These are phyloP conservation scores for Antedon mediterranea DNA, from an alignment of 53 echinoderm and acorn worm species.

Conservation along the genomic window DNA sequence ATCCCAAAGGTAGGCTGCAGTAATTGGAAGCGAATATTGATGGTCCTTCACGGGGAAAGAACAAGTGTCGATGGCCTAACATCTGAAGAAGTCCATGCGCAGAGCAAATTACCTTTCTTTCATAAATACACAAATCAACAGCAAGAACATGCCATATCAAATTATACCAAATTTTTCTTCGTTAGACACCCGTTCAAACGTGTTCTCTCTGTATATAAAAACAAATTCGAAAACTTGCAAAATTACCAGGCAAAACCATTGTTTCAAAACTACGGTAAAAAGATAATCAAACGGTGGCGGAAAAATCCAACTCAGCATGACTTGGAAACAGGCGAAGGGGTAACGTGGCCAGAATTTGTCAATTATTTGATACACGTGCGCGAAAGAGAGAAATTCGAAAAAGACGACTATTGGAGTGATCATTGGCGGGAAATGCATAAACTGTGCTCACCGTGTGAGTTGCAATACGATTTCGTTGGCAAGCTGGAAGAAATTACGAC, in stretches of 20 bases:
- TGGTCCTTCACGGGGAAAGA: conserved; percentile 55
- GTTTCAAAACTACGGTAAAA: conserved; percentile 51
- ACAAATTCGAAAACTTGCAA: conserved; percentile 35
- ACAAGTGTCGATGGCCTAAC: conserved; percentile 38
- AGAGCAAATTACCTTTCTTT: conserved; percentile 29
- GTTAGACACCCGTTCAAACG: conserved; percentile 50
- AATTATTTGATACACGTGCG: conserved; percentile 43
- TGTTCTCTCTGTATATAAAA: conserved; percentile 40
- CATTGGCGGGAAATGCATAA: conserved; percentile 54
- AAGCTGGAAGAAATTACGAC: conserved; percentile 24
- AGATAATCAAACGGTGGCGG: conserved; percentile 39
- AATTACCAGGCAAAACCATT: conserved; percentile 32
- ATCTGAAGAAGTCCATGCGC: conserved; percentile 43
- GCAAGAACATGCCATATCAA: conserved; percentile 22
- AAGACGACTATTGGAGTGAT: conserved; percentile 31
- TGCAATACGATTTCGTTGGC: conserved; percentile 42
- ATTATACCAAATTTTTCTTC: conserved; percentile 47
- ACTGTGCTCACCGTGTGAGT: conserved; percentile 36
- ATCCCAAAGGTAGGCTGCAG: conserved; percentile 71
- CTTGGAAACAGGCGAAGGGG: conserved; percentile 47
- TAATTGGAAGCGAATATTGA: conserved; percentile 82
- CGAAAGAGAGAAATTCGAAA: conserved; percentile 44
- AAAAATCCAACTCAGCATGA: conserved; percentile 19
- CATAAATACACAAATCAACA: conserved; percentile 10
- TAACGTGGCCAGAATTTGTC: conserved; percentile 61